Evolutionary conservation across 1,140 invertebrate species (phyloP).

Genomic region (Luehdorfia chinensis): DNA sequence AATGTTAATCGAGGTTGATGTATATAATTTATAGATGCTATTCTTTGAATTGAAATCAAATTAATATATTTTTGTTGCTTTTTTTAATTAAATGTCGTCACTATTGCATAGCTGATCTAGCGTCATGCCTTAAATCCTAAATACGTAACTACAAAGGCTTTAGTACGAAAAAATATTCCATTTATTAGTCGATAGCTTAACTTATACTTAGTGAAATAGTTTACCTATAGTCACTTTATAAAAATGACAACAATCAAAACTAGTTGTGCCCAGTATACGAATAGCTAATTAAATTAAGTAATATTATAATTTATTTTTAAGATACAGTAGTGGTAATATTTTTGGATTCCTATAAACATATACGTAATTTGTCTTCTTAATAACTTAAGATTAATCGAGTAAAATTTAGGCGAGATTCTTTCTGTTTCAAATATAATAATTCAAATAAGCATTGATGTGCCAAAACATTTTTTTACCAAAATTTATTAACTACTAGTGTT

Average conservation of each 20-base stretch:
- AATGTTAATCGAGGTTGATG: not conserved
- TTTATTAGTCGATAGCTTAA: slow-evolving; percentile 75
- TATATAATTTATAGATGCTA: slow-evolving; percentile 1
- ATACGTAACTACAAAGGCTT: slow-evolving; percentile 74
- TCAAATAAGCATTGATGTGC: slow-evolving; percentile 48
- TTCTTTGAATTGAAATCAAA: not conserved
- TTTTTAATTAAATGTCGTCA: slow-evolving; percentile 1
- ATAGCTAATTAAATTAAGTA: slow-evolving; percentile 71
- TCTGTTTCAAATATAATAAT: slow-evolving; percentile 36
- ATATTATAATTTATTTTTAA: slow-evolving; percentile 74
- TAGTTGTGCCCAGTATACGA: slow-evolving; percentile 78
- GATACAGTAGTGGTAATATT: slow-evolving; percentile 74
- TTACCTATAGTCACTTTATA: slow-evolving; percentile 70
- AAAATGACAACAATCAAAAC: slow-evolving; percentile 73
- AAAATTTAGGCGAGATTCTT: slow-evolving; percentile 66
- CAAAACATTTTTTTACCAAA: slow-evolving; percentile 48
- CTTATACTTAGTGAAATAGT: slow-evolving; percentile 70
- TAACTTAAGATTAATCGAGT: slow-evolving; percentile 36
- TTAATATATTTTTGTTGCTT: not conserved
- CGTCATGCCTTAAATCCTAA: slow-evolving; percentile 51
- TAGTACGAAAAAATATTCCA: slow-evolving; percentile 73
- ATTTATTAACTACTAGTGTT: slow-evolving; percentile 18
- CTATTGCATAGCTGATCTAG: slow-evolving; percentile 10
- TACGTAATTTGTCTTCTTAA: slow-evolving; percentile 70
- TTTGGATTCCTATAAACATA: slow-evolving; percentile 77